Base-by-base conservation (phyloP, 2,113 vertebrate species). In the Thermophis baileyi region DNA sequence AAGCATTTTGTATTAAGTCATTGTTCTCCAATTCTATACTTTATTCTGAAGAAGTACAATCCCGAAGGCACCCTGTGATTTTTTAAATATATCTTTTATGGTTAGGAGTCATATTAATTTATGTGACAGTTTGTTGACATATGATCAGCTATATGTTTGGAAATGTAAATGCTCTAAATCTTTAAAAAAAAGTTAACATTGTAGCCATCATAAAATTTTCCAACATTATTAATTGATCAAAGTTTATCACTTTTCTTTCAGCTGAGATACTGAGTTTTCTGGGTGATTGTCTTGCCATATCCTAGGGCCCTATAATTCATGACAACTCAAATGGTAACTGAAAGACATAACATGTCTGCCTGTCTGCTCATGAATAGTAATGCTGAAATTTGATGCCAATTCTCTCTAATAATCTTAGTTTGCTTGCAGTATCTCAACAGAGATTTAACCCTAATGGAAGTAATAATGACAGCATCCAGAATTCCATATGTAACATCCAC, bases 391-490 rank as follows among this genome's bases (percentile, higher is more conserved):
- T 87, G 54, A 0, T 95, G 54, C 93, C 91, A 92, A 94, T 16
- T 89, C 89, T 55, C 94, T 94, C 90, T 95, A 95, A 92, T 89
- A 95, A 95, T 91, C 88, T 89, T 85, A 92, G 85, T 90, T 92
- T 63, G 57, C 88, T 93, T 93, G 91, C 30, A 92, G 18, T 85
- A 93, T 63, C 91, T 94, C 90, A 57, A 24, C 25, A 91, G 87
- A 93, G 51, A 88, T 92, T 91, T 93, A 94, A 91, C 89, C 18
- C 55, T 91, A 93, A 95, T 91, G 74, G 95, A 95, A 94, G 91
- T 40, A 94, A 94, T 94, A 95, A 93, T 94, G 74, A 95, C 93
- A 95, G 53, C 89, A 40, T 94, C 51, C 90, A 93, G 94, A 96
- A 94, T 92, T 94, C 94, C 74, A 90, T 93, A 91, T 92, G 89